Evolutionary conservation across 2,113 vertebrate genomes (phyloP).

Genomic region (Cyprinodon tularosa): DNA sequence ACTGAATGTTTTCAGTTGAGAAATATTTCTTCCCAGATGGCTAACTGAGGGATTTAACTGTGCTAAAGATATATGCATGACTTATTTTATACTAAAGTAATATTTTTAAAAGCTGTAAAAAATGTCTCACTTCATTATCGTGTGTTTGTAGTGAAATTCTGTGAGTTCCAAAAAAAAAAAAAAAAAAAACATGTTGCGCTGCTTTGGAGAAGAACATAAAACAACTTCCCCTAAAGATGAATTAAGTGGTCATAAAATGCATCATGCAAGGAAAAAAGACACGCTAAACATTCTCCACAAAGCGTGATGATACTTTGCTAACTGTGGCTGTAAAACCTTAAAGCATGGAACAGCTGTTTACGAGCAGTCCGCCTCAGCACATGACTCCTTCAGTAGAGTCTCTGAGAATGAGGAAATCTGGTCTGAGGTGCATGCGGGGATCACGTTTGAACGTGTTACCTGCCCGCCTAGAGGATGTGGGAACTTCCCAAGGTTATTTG

Average conservation of each 20-base stretch:
- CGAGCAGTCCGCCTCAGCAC: background rate
- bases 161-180: background rate
- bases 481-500: slow-evolving; percentile 7
- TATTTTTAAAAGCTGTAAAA: too few relatives aligned
- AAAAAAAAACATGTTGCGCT: background rate
- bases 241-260: background rate
- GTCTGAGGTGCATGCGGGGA: background rate
- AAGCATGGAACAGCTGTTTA: background rate
- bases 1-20: too few relatives aligned
- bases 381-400: background rate
- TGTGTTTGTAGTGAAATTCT: background rate
- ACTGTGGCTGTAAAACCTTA: background rate
- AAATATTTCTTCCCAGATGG: too few relatives aligned
- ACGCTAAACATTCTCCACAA: too few relatives aligned
- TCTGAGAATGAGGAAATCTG: slow-evolving; percentile 12
- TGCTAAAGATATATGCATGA: too few relatives aligned
- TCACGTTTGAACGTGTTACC: slow-evolving; percentile 11
- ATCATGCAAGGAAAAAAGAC: background rate
- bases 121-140: background rate
- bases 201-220: background rate
- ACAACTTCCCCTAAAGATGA: background rate
- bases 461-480: slow-evolving; percentile 14
- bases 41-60: too few relatives aligned
- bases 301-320: background rate
- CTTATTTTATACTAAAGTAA: too few relatives aligned